Conservation (phyloP, 1,140 invertebrate genomes). For the Drosophila chauvacae region DNA sequence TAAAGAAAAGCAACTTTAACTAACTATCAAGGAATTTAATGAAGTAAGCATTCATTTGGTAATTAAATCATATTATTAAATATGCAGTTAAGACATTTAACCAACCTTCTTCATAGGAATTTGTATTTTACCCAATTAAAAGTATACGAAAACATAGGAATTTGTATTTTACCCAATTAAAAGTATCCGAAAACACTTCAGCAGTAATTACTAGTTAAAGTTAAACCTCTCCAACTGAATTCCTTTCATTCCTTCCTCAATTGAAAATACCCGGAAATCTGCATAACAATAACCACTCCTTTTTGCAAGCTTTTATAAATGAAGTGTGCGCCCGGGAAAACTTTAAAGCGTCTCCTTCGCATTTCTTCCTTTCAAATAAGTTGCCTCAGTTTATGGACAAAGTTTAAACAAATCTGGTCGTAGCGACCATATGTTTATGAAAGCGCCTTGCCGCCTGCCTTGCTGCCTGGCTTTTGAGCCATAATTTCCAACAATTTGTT, state of each 20-base stretch:
- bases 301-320: constrained; percentile 7
- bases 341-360: constrained; percentile 19
- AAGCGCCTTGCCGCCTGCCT: constrained; percentile 24
- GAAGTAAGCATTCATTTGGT: neutral
- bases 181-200: neutral
- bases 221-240: neutral
- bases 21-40: neutral
- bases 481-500: constrained; percentile 63
- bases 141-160: neutral
- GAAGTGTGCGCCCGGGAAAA: constrained; percentile 5
- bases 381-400: constrained; percentile 37
- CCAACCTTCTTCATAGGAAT: neutral
- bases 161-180: neutral
- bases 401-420: constrained; percentile 59
- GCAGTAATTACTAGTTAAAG: neutral
- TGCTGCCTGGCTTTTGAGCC: constrained; percentile 23
- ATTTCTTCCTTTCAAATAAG: constrained; percentile 27
- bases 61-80: neutral
- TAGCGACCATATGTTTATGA: constrained; percentile 57
- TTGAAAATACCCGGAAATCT: constrained; percentile 3
- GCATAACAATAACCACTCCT: constrained; percentile 5
- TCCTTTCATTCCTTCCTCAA: constrained; percentile 5
- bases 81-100: neutral
- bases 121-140: neutral
- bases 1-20: neutral